Evolutionary conservation across 2,888 invertebrate species (phyloP).

Genomic region (Oeneis ivallda): DNA sequence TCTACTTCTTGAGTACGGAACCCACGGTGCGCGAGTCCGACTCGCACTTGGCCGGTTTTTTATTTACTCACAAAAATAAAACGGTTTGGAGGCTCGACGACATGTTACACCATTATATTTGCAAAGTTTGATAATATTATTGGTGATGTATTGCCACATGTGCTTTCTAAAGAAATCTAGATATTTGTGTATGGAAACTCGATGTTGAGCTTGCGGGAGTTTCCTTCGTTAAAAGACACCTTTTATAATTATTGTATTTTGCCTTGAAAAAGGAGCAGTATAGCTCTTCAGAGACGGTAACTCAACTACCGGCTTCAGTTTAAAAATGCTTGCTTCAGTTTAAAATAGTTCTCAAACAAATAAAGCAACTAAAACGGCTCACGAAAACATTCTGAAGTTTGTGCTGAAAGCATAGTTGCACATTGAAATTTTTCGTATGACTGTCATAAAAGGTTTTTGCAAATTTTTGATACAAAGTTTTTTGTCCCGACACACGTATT

Average conservation of each 20-base stretch:
- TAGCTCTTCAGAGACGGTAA: conserved; percentile 19
- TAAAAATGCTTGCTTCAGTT: conserved; percentile 33
- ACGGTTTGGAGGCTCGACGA: too few relatives aligned
- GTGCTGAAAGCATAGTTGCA: conserved; percentile 34
- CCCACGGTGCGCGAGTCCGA: too few relatives aligned
- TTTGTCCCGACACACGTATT: neutral
- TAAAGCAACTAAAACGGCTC: conserved; percentile 31
- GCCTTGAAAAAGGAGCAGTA: neutral
- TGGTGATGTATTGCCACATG: too few relatives aligned
- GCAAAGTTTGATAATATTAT: too few relatives aligned
- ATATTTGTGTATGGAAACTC: too few relatives aligned
- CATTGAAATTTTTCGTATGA: conserved; percentile 33
- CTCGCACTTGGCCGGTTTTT: too few relatives aligned
- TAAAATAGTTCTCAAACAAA: conserved; percentile 37
- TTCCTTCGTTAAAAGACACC: neutral
- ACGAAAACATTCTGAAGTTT: conserved; percentile 34
- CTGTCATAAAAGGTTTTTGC: conserved; percentile 15
- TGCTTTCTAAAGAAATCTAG: too few relatives aligned
- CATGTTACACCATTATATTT: too few relatives aligned
- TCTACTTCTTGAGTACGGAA: too few relatives aligned
- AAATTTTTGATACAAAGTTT: neutral
- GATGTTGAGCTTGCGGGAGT: too few relatives aligned
- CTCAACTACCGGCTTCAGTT: conserved; percentile 20
- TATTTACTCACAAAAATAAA: too few relatives aligned
- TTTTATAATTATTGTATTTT: neutral